Conservation (phyloP, 2,113 vertebrate species). For the Mus pahari region DNA sequence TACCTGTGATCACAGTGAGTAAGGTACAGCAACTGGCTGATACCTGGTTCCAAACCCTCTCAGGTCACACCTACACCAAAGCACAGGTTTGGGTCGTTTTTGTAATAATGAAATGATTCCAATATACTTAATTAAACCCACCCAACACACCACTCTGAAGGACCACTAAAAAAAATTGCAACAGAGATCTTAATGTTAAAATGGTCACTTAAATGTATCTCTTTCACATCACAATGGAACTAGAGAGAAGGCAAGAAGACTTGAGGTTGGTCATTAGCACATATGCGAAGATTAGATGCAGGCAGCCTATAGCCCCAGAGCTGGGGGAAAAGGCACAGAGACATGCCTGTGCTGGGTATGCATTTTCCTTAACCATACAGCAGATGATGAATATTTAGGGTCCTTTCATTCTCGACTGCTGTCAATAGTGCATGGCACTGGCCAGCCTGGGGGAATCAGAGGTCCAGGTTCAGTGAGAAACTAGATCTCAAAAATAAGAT, state of each 20-base stretch:
- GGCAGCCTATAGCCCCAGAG: not conserved
- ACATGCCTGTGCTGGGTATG: too few relatives aligned
- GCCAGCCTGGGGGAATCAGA: not conserved
- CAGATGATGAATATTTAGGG: too few relatives aligned
- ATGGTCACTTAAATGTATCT: not conserved
- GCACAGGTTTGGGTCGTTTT: not conserved
- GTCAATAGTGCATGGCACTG: too few relatives aligned
- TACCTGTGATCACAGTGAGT: not conserved
- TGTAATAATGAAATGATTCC: not conserved
- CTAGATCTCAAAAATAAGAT: not conserved
- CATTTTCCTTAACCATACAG: too few relatives aligned
- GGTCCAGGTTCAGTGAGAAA: not conserved
- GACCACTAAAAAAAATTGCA: not conserved
- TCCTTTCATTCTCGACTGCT: too few relatives aligned
- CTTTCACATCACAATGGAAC: slow-evolving; percentile 29
- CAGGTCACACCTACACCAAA: not conserved
- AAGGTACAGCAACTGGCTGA: not conserved
- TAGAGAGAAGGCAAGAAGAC: not conserved
- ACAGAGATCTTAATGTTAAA: not conserved
- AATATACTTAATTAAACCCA: not conserved
- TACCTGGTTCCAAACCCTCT: not conserved
- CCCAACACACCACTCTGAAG: not conserved
- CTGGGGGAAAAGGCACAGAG: too few relatives aligned
- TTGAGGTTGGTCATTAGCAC: too few relatives aligned
- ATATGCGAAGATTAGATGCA: not conserved